phyloP scores from a whole-genome alignment of 2,888 invertebrate species.

The Andrena haemorrhoa region DNA sequence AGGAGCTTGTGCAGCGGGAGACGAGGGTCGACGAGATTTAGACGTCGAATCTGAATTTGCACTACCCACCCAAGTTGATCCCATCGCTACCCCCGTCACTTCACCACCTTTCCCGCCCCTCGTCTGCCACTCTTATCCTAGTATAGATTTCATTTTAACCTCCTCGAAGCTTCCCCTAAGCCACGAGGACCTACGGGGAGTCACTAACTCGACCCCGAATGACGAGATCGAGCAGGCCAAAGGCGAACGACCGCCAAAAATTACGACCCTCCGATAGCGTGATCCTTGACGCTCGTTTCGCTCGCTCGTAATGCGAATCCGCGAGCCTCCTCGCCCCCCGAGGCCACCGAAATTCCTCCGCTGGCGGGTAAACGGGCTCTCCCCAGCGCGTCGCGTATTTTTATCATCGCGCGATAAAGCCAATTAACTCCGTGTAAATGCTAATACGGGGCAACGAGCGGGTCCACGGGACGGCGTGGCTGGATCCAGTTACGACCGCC shows the following conservation, averaged over 20 bases:
- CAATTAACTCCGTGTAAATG: slow-evolving; percentile 62
- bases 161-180: slow-evolving; percentile 5
- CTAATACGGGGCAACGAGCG: slow-evolving; percentile 42
- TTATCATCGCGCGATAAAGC: slow-evolving; percentile 50
- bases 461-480: slow-evolving; percentile 8
- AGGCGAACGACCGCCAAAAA: slow-evolving; percentile 23
- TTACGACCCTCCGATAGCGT: slow-evolving; percentile 14
- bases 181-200: slow-evolving; percentile 21
- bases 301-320: slow-evolving; percentile 1
- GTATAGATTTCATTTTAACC: slow-evolving; percentile 47
- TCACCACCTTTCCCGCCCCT: background rate
- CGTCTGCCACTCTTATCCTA: background rate
- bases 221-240: slow-evolving; percentile 25
- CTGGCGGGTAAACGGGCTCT: background rate
- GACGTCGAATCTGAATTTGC: background rate
- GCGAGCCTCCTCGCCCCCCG: background rate
- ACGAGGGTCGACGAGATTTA: background rate
- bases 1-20: background rate
- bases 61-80: background rate
- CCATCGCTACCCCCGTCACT: slow-evolving; percentile 13
- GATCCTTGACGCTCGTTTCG: background rate
- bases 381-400: background rate
- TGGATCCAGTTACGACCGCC: slow-evolving; percentile 33
- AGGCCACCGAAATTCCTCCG: background rate
- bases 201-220: slow-evolving; percentile 39